Evolutionary conservation across 2,113 vertebrate genomes (phyloP).

Genomic region (Leptobrachium ailaonicum): DNA sequence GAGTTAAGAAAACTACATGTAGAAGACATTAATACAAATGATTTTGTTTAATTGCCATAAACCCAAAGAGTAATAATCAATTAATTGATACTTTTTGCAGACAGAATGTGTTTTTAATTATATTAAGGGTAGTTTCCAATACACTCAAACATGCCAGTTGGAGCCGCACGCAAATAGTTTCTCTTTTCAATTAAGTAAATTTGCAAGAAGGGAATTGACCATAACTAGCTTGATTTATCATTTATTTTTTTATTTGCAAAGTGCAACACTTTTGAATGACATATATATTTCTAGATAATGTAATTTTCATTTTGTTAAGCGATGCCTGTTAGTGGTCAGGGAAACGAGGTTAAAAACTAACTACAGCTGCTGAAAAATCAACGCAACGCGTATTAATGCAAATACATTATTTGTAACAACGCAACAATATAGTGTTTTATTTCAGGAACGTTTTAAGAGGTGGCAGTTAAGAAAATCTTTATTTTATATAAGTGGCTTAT

Average conservation of each 20-base stretch:
- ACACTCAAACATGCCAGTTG: conserved; percentile 43
- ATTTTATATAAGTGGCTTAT: conserved; percentile 80
- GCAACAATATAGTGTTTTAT: conserved; percentile 50
- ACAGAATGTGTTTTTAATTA: conserved; percentile 48
- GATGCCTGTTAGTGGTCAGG: too few species aligned
- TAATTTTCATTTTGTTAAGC: too few species aligned
- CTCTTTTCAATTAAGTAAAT: conserved; percentile 37
- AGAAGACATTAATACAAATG: not conserved
- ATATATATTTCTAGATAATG: not conserved
- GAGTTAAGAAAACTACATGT: not conserved
- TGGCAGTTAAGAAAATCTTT: conserved; percentile 74
- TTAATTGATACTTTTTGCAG: conserved; percentile 39
- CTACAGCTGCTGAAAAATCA: too few species aligned
- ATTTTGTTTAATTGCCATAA: conserved; percentile 39
- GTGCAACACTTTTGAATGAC: not conserved
- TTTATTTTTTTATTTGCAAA: too few species aligned
- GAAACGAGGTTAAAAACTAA: too few species aligned
- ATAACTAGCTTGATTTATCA: not conserved
- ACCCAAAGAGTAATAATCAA: conserved; percentile 34
- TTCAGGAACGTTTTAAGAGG: conserved; percentile 59
- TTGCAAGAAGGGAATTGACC: conserved; percentile 41
- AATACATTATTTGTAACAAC: too few species aligned
- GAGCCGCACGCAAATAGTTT: conserved; percentile 22
- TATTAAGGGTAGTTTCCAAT: conserved; percentile 43
- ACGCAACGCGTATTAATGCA: too few species aligned